phyloP scores from a whole-genome alignment of 2,888 invertebrate genomes.

The Mesoligia furuncula region DNA sequence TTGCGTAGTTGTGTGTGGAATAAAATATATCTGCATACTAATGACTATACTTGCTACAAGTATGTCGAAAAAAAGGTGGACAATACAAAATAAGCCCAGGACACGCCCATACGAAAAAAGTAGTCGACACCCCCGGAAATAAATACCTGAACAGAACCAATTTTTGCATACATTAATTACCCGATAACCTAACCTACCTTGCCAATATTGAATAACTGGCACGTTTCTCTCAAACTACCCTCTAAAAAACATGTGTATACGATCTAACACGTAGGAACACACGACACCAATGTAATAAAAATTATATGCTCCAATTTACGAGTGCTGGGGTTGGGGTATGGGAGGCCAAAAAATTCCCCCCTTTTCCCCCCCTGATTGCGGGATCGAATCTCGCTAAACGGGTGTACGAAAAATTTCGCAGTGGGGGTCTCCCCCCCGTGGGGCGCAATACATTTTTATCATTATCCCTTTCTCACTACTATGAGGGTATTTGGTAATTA shows the following conservation, averaged over 20 bases:
- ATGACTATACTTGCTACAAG: constrained; percentile 50
- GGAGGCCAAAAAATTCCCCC: constrained; percentile 84
- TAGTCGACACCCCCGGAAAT: constrained; percentile 54
- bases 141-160: constrained; percentile 47
- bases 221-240: constrained; percentile 50
- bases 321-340: constrained; percentile 74
- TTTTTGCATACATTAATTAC: constrained; percentile 55
- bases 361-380: constrained; percentile 84
- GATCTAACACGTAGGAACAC: constrained; percentile 78
- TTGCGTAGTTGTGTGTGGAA: constrained; percentile 11
- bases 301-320: constrained; percentile 91
- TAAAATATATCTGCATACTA: constrained; percentile 33
- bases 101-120: constrained; percentile 60
- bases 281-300: constrained; percentile 89
- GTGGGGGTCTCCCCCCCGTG: constrained; percentile 74
- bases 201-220: constrained; percentile 43
- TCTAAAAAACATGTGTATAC: constrained; percentile 59
- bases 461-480: constrained; percentile 88
- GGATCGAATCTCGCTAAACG: constrained; percentile 89
- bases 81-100: constrained; percentile 47
- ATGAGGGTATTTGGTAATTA: constrained; percentile 87
- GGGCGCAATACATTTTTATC: constrained; percentile 88
- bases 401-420: constrained; percentile 83
- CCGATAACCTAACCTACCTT: constrained; percentile 10
- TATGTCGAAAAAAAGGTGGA: constrained; percentile 48